Base-by-base conservation (phyloP, 2,888 invertebrate genomes). In the Stenolophus ochropezus region DNA sequence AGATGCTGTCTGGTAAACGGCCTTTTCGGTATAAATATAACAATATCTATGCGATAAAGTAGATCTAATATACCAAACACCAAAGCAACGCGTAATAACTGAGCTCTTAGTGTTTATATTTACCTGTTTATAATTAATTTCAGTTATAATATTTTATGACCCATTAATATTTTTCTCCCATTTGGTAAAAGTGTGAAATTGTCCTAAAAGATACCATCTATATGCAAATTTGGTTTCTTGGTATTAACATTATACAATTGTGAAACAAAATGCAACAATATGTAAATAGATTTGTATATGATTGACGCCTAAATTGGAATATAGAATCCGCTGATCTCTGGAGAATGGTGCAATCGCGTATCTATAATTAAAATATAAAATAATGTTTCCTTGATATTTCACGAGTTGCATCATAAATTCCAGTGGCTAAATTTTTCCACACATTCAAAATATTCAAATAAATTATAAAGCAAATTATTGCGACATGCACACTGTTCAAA, bases 301-400 rank as follows among this genome's bases (percentile, higher is more conserved):
- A 51, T 23, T 23, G 23, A 14, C 25, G 2, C 21, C 61, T 61
- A 61, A 61, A 61, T 21, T 20, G 56, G 21, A 56, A 56, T 21
- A 56, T 5, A 25, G 23, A 61, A 61, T 61, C 23, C 14, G 25
- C 61, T n/a, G 61, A 61, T 61, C 23, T 61, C 11, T 61, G n/a
- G 23, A 61, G 61, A 23, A 25, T 61, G 61, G 61, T 14, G 61
- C 61, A 61, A 61, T 61, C 23, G 20, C 61, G 25, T 23, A 61
- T 61, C 61, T 61, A 61, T 61, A 61, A 61, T 61, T 61, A 61
- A 61, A 61, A 61, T 61, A 61, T 61, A 61, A 61, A 61, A 61
- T 61, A 61, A n/a, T 25, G 61, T 61, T 61, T 61, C 61, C 61
- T 61, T 61, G 61, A 61, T 61, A 61, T 61, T 25, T 61, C 25